These are phyloP conservation scores for Tiliqua scincoides DNA, from an alignment of 2,113 vertebrate species.

Conservation along the genomic window DNA sequence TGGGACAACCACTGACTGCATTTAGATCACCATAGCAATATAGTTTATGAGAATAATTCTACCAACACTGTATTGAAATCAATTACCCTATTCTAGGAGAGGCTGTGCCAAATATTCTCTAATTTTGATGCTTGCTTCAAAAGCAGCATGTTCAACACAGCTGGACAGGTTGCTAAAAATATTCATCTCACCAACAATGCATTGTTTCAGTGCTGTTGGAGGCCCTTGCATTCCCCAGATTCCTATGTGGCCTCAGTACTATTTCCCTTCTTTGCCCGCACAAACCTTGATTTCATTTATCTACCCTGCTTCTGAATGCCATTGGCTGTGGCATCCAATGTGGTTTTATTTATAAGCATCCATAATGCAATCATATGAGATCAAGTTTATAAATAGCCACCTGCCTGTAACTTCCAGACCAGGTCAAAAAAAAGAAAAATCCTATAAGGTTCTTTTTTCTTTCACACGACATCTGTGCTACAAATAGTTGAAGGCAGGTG, in stretches of 20 bases:
- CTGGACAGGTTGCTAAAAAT: neutral
- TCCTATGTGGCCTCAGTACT: neutral
- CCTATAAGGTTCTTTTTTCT: too few relatives aligned
- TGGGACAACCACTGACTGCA: neutral
- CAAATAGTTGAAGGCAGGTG: too few relatives aligned
- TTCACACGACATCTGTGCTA: too few relatives aligned
- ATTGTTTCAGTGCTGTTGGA: neutral
- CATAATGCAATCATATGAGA: neutral
- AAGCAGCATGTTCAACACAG: neutral
- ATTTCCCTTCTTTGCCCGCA: neutral
- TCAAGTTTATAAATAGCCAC: too few relatives aligned
- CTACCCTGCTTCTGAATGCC: neutral
- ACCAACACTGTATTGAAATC: neutral
- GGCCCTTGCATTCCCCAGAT: neutral
- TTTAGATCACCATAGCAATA: neutral
- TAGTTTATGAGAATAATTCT: neutral
- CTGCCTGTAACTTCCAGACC: too few relatives aligned
- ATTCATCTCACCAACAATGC: neutral
- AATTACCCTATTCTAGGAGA: neutral
- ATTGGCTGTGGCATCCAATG: neutral
- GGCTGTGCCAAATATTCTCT: neutral
- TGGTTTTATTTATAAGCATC: neutral
- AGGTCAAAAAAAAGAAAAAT: too few relatives aligned
- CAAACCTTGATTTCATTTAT: neutral
- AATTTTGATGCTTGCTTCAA: neutral